Evolutionary conservation across 2,797 vertebrate species (phyloP).

Genomic region (Lepus oiostolus): DNA sequence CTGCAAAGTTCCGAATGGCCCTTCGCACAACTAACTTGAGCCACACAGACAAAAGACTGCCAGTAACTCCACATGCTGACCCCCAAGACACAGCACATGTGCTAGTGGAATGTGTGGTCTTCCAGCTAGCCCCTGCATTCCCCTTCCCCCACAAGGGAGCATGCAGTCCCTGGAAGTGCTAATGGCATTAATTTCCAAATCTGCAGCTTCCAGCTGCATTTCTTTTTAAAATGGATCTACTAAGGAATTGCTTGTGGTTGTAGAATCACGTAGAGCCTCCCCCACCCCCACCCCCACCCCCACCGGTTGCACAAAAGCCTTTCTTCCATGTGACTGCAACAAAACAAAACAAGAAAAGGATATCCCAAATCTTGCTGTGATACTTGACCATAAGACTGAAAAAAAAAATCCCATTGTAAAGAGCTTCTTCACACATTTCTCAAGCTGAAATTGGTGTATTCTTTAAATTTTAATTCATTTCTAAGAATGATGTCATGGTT

Average conservation of each 20-base stretch:
- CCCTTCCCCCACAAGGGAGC: background rate
- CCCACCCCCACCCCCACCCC: background rate
- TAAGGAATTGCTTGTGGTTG: background rate
- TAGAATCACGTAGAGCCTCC: background rate
- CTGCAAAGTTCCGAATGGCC: background rate
- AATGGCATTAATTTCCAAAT: background rate
- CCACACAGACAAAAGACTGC: background rate
- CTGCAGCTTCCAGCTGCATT: background rate
- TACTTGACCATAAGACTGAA: background rate
- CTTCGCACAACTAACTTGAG: background rate
- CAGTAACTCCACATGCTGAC: background rate
- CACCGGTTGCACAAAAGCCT: background rate
- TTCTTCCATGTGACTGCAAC: background rate
- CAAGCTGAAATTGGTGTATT: background rate
- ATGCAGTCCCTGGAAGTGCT: background rate
- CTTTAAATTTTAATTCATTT: slow-evolving; percentile 21
- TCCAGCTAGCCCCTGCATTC: background rate
- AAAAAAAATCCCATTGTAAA: background rate
- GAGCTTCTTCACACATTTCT: slow-evolving; percentile 8
- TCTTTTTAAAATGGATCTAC: background rate
- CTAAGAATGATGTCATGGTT: background rate
- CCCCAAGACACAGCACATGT: background rate
- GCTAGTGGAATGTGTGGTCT: background rate
- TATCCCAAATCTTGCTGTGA: background rate
- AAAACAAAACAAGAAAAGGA: background rate